phyloP scores from a whole-genome alignment of 2,113 vertebrate genomes.

The Acrocephalus kingi region DNA sequence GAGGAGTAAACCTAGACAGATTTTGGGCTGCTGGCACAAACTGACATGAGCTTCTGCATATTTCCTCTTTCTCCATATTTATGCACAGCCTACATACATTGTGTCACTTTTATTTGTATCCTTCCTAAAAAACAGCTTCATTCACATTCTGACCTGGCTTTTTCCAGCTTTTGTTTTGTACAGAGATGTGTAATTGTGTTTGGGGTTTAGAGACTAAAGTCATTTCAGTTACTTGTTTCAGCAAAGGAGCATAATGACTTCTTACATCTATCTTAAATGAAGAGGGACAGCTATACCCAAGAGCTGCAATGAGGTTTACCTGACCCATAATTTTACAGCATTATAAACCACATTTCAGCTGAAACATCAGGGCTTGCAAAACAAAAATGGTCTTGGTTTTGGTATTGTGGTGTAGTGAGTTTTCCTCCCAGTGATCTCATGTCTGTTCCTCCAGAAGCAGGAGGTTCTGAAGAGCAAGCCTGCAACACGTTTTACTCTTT shows the following conservation, averaged over 20 bases:
- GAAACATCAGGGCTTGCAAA: not conserved
- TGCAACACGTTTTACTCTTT: not conserved
- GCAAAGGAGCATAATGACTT: slow-evolving; percentile 25
- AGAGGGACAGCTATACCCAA: slow-evolving; percentile 36
- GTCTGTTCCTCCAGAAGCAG: not conserved
- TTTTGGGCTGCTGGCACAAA: no score
- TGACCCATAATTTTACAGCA: slow-evolving; percentile 30
- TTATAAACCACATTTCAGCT: slow-evolving; percentile 4
- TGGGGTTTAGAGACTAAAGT: slow-evolving; percentile 45
- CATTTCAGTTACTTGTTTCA: slow-evolving; percentile 24
- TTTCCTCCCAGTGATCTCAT: not conserved
- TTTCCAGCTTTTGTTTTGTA: slow-evolving; percentile 25
- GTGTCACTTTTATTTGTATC: not conserved
- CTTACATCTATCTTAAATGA: slow-evolving; percentile 33
- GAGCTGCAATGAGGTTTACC: slow-evolving; percentile 33
- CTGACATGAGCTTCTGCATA: not conserved
- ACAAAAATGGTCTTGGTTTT: not conserved
- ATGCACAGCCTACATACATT: not conserved
- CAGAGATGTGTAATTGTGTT: slow-evolving; percentile 27
- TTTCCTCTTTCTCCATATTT: not conserved
- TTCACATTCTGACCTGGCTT: not conserved
- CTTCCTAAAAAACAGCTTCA: not conserved
- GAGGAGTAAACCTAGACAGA: no score
- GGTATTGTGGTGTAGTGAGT: not conserved
- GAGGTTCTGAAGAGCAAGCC: not conserved